Evolutionary conservation across 2,797 vertebrate genomes (phyloP).

Genomic region (Meda fulgida): DNA sequence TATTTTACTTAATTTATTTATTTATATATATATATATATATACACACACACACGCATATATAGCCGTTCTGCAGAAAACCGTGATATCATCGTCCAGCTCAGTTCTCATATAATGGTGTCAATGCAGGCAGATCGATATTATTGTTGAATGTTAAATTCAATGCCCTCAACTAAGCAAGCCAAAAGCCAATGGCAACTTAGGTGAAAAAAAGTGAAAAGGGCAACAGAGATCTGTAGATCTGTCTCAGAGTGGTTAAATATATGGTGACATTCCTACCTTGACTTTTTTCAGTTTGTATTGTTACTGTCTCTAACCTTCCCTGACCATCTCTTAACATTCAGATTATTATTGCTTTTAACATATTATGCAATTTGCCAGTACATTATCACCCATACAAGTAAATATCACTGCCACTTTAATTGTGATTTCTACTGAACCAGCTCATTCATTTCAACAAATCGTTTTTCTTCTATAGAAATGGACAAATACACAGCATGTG

Average conservation of each 20-base stretch:
- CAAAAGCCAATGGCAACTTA: no score
- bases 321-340: background rate
- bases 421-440: background rate
- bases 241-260: background rate
- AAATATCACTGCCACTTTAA: background rate
- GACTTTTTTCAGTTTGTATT: background rate
- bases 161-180: no score
- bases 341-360: background rate
- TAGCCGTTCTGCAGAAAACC: no score
- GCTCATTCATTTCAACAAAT: slow-evolving; percentile 5
- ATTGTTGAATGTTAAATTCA: no score
- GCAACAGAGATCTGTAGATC: background rate
- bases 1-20: no score
- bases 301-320: background rate
- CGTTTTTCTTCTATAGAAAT: slow-evolving; percentile 69
- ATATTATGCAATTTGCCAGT: background rate
- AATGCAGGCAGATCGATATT: no score
- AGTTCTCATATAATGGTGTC: no score
- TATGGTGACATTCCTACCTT: background rate
- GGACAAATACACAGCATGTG: slow-evolving; percentile 76
- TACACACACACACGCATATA: no score
- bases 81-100: no score
- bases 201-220: no score
- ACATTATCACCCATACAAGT: background rate
- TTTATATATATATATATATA: no score